Evolutionary conservation across 2,113 vertebrate genomes (phyloP), one percentile per base, ranked within the genome.

Genomic region (Periophthalmodon schlosseri): DNA sequence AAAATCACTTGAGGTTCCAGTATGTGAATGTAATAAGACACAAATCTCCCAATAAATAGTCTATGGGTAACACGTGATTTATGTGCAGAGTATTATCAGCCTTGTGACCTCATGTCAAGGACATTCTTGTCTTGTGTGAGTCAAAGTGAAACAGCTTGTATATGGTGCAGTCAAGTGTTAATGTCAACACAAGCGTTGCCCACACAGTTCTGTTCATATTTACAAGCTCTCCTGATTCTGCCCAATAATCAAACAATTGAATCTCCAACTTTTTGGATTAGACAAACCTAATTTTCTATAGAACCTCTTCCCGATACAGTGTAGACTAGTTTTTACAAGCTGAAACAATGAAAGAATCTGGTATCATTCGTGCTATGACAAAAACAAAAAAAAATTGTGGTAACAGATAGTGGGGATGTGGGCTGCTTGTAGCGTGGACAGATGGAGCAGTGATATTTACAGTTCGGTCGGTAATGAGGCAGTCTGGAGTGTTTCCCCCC

Each of bases 381-480:
- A 44, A 56, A 15, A 24, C 24, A 14, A 10, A 15, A 56, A 50
- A 18, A 56, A 50, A 18, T 64, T 28, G 18, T 73, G 63, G 63
- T 64, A 28, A 33, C 44, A 61, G 3, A 57, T 57, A 74, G 44
- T 65, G 56, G 46, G 16, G 70, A 49, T 69, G 63, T 61, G 47
- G 50, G 34, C 52, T 60, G 64, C 49, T n/a, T 70, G 60, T 66
- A 23, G 72, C 68, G 2, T 47, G 65, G 33, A 67, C 67, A 69
- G 65, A 79, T 68, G 68, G 36, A 52, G 12, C 73, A 28, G 16
- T 79, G 74, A 78, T 84, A 77, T 88, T 87, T 80, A 85, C 68
- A 54, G 21, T 77, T 70, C 44, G 50, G 57, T 33, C 54, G 68
- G 72, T 81, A 88, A 88, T 87, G 70, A 86, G 74, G 72, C n/a